Evolutionary conservation across 2,113 vertebrate genomes (phyloP).

Genomic region (Rutilus rutilus): DNA sequence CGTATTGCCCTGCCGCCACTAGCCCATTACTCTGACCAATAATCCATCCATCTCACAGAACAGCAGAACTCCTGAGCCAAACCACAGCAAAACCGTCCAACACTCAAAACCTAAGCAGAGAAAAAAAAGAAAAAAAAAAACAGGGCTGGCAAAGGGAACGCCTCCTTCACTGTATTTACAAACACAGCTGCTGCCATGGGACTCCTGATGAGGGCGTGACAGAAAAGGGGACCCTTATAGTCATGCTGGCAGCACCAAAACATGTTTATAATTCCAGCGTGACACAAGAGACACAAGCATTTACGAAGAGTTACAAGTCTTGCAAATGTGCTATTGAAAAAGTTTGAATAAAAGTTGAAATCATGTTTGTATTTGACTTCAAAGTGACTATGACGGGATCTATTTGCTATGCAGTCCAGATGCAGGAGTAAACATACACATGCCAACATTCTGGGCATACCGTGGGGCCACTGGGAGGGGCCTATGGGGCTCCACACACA

Average conservation of each 20-base stretch:
- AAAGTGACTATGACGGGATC: neutral
- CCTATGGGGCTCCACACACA: conserved; percentile 48
- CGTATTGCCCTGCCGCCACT: conserved; percentile 30
- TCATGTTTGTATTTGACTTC: neutral
- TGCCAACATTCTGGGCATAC: conserved; percentile 71
- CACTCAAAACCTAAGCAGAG: neutral
- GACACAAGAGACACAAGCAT: neutral
- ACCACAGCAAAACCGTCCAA: conserved; percentile 1
- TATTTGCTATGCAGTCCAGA: conserved; percentile 58
- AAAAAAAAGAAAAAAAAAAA: neutral
- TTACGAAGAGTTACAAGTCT: neutral
- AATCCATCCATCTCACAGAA: conserved; percentile 40
- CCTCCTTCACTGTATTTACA: conserved; percentile 51
- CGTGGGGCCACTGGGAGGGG: conserved; percentile 66
- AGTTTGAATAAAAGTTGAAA: neutral
- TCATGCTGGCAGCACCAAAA: neutral
- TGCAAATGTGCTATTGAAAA: neutral
- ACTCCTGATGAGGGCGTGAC: conserved; percentile 12
- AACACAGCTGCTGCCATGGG: conserved; percentile 50
- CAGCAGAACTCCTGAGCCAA: conserved; percentile 32
- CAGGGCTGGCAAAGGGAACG: conserved; percentile 13
- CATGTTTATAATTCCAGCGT: neutral
- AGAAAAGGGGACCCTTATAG: neutral
- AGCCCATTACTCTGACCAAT: conserved; percentile 20
- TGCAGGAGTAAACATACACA: conserved; percentile 63